Evolutionary conservation across 2,113 vertebrate species (phyloP).

Genomic region (Sturnira hondurensis): DNA sequence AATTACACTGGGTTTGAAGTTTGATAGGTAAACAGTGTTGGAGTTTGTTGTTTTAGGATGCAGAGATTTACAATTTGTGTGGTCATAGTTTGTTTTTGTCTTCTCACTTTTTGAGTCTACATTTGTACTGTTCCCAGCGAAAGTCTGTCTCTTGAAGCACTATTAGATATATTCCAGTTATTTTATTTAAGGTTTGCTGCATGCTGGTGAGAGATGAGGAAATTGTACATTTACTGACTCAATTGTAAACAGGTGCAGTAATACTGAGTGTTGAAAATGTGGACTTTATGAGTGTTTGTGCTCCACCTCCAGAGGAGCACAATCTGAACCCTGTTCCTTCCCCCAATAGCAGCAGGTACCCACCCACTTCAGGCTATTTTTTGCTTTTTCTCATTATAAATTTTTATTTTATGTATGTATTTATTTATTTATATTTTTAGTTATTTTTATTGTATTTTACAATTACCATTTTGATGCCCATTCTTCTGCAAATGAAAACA

Average conservation of each 20-base stretch:
- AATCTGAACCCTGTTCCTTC: neutral
- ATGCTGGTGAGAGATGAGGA: neutral
- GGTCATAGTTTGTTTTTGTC: neutral
- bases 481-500: neutral
- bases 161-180: neutral
- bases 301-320: neutral
- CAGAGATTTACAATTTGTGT: neutral
- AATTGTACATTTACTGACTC: neutral
- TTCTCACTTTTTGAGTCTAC: neutral
- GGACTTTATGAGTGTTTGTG: neutral
- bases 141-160: neutral
- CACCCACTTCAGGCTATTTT: neutral
- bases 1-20: neutral
- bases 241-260: neutral
- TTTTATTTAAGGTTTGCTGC: neutral
- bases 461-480: neutral
- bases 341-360: neutral
- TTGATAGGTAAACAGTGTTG: neutral
- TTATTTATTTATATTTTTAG: too few relatives aligned
- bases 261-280: neutral
- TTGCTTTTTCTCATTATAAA: too few relatives aligned
- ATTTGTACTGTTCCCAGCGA: neutral
- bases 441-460: too few relatives aligned
- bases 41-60: neutral
- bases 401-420: too few relatives aligned